Evolutionary conservation across 2,888 invertebrate genomes (phyloP), one percentile per base, ranked within the genome.

Genomic region (Xestia c-nigrum): DNA sequence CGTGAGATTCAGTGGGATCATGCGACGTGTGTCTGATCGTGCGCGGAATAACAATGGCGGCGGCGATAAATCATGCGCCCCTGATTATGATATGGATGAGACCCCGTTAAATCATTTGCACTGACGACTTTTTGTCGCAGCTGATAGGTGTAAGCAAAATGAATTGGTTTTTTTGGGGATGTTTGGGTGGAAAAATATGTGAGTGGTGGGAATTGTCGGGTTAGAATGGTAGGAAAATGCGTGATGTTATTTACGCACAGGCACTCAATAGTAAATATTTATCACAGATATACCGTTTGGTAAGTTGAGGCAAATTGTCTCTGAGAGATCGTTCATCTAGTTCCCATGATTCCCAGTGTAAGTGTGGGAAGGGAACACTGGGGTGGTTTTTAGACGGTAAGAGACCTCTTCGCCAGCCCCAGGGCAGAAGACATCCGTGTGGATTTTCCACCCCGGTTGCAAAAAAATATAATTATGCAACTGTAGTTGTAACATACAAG

Each of bases 61-160:
- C 16, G 9, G 83, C 88, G 66, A 83, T 89, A 91, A 89, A 89
- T 89, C 87, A 88, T 70, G 64, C 46, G 61, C 50, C 76, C 72
- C 76, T 82, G 83, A 83, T 85, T 87, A 81, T 74, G 74, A 78
- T 77, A 85, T 83, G 67, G 65, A 83, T 78, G 83, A 88, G 84
- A 83, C 87, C 70, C 82, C 82, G 83, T 86, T 91, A 90, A 90
- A 91, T 91, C 89, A 89, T 90, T 87, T 86, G 77, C 69, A 68
- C 69, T 76, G 72, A 76, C 69, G 76, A 83, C 59, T 78, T 83
- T 82, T 78, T 80, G 77, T 74, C 76, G 66, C 67, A 74, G 38
- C 46, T 78, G 61, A 65, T 81, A 72, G 66, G 72, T 68, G 31
- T 69, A 57, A 66, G 66, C 3, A 67, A 10, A 77, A 76, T 43